Evolutionary conservation across 2,797 vertebrate genomes (phyloP).

Genomic region (Nasua narica): DNA sequence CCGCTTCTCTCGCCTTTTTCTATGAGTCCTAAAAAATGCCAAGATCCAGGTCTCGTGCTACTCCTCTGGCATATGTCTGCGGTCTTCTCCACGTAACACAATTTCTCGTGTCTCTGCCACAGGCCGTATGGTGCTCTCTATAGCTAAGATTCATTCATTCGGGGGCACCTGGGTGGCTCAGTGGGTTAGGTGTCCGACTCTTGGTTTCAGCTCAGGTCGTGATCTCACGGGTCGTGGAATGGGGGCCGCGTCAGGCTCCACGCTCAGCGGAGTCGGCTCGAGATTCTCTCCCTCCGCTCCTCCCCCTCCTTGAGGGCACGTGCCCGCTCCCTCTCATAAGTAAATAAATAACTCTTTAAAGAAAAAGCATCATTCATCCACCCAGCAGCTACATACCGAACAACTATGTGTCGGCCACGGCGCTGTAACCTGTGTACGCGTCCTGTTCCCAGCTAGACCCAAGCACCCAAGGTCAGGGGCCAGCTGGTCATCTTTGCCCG

Average conservation of each 20-base stretch:
- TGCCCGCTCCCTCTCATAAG: not conserved
- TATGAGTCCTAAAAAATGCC: not conserved
- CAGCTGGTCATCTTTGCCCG: not conserved
- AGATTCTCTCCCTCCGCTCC: not conserved
- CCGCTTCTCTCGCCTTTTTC: not conserved
- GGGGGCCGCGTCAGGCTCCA: not conserved
- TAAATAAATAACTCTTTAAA: not conserved
- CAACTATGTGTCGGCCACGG: fast-evolving
- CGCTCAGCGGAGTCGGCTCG: not conserved
- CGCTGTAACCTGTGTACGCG: fast-evolving
- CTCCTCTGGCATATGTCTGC: no score
- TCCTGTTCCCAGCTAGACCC: not conserved
- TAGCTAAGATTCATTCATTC: not conserved
- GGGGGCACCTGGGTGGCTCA: not conserved
- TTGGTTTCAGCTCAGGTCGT: not conserved
- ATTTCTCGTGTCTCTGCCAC: not conserved
- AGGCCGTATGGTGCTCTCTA: not conserved
- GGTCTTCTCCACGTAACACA: not conserved
- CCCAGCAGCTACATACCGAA: not conserved
- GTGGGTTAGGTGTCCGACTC: not conserved
- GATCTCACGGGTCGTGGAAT: not conserved
- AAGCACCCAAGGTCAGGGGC: not conserved
- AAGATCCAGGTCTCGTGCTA: not conserved
- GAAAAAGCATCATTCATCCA: not conserved
- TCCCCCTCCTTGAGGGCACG: not conserved